A percentile compares a stretch with the other conserved stretches of the same genome.
These are phyloP conservation scores for Seriola rivoliana DNA, from an alignment of 2,113 vertebrate species.

Conservation along the genomic window DNA sequence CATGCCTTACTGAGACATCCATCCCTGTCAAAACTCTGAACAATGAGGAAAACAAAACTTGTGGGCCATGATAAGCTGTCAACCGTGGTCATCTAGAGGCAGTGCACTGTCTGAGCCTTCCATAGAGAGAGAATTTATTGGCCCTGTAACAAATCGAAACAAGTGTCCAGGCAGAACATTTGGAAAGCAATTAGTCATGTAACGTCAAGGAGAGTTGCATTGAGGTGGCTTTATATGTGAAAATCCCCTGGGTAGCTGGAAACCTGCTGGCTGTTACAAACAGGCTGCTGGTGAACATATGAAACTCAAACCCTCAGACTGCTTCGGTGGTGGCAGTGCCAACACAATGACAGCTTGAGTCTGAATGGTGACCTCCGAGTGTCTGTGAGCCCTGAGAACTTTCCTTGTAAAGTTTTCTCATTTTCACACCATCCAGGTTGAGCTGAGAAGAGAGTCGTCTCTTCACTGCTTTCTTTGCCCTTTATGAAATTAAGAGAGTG, in stretches of 20 bases:
- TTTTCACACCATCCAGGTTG: slow-evolving; percentile 35
- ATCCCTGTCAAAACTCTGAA: slow-evolving; percentile 49
- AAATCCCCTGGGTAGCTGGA: slow-evolving; percentile 31
- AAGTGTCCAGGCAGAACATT: slow-evolving; percentile 49
- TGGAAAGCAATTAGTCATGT: slow-evolving; percentile 64
- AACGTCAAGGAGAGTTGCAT: slow-evolving; percentile 31
- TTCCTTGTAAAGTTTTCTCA: slow-evolving; percentile 50
- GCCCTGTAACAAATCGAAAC: slow-evolving; percentile 44
- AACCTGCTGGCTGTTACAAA: slow-evolving; percentile 40
- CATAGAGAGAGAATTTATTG: slow-evolving; percentile 20
- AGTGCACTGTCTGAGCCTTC: slow-evolving; percentile 3
- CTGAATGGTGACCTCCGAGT: slow-evolving; percentile 24
- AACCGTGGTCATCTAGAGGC: slow-evolving; percentile 47
- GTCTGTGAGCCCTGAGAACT: neutral
- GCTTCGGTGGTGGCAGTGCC: neutral
- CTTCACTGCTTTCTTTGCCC: slow-evolving; percentile 42
- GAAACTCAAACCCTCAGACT: slow-evolving; percentile 16
- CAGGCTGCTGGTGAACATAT: slow-evolving; percentile 13
- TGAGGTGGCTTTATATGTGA: slow-evolving; percentile 1
- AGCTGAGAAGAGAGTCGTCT: neutral
- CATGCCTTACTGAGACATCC: slow-evolving; percentile 44
- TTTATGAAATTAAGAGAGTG: slow-evolving; percentile 57
- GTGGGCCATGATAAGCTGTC: slow-evolving; percentile 62
- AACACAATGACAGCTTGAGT: slow-evolving; percentile 23
- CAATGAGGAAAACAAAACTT: slow-evolving; percentile 56